These are phyloP conservation scores for Cladorhizidae sp. DNA, from an alignment of 37 sponge, comb jelly and placozoan genomes.

Conservation along the genomic window DNA sequence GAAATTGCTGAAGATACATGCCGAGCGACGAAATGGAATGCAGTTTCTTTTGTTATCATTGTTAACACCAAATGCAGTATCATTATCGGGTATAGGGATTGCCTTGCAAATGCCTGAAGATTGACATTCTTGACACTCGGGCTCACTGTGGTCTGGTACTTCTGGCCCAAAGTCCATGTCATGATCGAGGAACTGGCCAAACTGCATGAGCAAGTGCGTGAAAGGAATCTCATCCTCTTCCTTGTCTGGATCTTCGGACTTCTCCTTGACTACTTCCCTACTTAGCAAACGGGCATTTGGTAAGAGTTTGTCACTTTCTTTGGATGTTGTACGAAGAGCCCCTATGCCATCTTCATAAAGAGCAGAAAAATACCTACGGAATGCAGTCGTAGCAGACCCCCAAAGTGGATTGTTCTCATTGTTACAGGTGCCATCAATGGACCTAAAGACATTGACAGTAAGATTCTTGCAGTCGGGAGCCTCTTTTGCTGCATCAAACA, in stretches of 20 bases:
- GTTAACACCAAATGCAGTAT: conserved; percentile 35
- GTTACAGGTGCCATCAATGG: conserved; percentile 87
- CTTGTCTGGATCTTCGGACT: no score
- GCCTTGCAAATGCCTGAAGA: conserved; percentile 44
- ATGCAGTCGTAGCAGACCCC: conserved; percentile 65
- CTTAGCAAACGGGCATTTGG: conserved; percentile 70
- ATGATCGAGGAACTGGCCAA: conserved; percentile 95
- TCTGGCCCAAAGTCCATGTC: conserved; percentile 66
- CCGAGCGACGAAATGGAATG: conserved; percentile 45
- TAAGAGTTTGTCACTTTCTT: conserved; percentile 42
- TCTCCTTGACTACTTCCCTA: conserved; percentile 16
- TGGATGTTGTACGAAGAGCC: conserved; percentile 42
- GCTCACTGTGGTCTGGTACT: no score
- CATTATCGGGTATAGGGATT: conserved; percentile 43
- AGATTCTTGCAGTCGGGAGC: conserved; percentile 27
- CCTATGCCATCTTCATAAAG: conserved; percentile 75
- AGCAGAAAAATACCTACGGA: conserved; percentile 59
- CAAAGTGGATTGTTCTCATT: conserved; percentile 60
- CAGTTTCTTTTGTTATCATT: conserved; percentile 46
- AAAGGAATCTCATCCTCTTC: conserved; percentile 19
- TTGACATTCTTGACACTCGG: conserved; percentile 35
- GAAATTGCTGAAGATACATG: conserved; percentile 25
- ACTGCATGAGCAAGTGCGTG: no score
- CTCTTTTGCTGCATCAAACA: not conserved
- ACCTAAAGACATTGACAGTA: conserved; percentile 22